Conservation (phyloP, 2,797 vertebrate genomes). For the Avahi laniger region DNA sequence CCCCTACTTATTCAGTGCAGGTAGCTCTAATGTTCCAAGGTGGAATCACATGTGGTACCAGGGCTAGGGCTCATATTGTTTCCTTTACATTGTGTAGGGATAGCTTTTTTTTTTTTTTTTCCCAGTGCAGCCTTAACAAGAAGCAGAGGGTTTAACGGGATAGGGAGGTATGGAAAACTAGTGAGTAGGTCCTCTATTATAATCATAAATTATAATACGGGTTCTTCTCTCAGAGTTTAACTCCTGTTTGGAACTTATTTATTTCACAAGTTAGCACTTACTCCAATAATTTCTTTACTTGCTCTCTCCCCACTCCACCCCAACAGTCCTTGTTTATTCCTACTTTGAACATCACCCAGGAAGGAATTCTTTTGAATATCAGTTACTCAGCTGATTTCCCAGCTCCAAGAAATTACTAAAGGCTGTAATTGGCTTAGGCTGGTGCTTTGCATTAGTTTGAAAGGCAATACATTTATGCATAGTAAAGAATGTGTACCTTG, state of each 20-base stretch:
- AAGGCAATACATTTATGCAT: not conserved
- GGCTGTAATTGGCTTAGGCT: not conserved
- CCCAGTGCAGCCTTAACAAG: constrained; percentile 17
- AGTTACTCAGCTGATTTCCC: constrained; percentile 13
- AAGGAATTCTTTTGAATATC: constrained; percentile 51
- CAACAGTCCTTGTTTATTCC: constrained; percentile 8
- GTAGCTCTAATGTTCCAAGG: not conserved
- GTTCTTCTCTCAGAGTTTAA: constrained; percentile 38
- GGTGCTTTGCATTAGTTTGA: constrained; percentile 14
- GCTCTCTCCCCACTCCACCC: not conserved
- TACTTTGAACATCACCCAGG: not conserved
- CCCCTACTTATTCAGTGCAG: not conserved
- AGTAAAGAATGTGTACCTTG: not conserved
- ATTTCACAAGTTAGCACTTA: constrained; percentile 17
- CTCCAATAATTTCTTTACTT: not conserved
- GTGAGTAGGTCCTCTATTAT: not conserved
- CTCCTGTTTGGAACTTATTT: constrained; percentile 3
- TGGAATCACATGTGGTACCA: not conserved
- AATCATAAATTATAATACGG: not conserved
- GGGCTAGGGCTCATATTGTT: not conserved
- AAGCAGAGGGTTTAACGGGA: not conserved
- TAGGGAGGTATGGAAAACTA: not conserved
- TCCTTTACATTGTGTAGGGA: constrained; percentile 32
- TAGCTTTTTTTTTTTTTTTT: not conserved
- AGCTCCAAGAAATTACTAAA: not conserved